phyloP scores from a whole-genome alignment of 2,113 vertebrate species.

The Neofelis nebulosa region DNA sequence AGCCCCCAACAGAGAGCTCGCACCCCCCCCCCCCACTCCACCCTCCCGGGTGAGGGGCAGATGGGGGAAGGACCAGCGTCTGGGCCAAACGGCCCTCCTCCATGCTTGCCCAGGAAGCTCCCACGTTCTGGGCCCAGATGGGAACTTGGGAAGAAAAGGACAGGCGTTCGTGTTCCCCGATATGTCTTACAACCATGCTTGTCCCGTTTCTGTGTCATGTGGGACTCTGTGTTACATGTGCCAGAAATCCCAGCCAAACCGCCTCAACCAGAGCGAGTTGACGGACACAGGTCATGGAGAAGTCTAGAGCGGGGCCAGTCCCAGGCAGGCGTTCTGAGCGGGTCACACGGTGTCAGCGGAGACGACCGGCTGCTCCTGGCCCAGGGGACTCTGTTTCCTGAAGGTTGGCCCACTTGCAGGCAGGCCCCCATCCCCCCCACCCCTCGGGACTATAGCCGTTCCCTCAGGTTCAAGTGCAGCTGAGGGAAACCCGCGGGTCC shows the following conservation, averaged over 20 bases:
- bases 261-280: background rate
- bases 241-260: background rate
- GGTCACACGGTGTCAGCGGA: background rate
- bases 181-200: background rate
- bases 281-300: accelerated
- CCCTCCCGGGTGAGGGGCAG: background rate
- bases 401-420: accelerated
- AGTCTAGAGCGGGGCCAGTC: accelerated
- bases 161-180: background rate
- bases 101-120: background rate
- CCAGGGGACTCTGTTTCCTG: background rate
- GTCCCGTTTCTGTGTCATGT: background rate
- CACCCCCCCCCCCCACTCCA: background rate
- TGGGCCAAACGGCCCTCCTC: background rate
- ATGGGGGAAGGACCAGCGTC: accelerated
- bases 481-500: accelerated
- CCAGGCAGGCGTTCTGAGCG: accelerated
- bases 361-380: background rate
- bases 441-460: accelerated
- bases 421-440: background rate
- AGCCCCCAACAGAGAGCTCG: background rate
- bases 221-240: background rate
- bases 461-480: background rate
- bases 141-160: background rate
- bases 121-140: background rate